Conservation (phyloP, 2,797 vertebrate genomes). For the Sebastes variabilis region DNA sequence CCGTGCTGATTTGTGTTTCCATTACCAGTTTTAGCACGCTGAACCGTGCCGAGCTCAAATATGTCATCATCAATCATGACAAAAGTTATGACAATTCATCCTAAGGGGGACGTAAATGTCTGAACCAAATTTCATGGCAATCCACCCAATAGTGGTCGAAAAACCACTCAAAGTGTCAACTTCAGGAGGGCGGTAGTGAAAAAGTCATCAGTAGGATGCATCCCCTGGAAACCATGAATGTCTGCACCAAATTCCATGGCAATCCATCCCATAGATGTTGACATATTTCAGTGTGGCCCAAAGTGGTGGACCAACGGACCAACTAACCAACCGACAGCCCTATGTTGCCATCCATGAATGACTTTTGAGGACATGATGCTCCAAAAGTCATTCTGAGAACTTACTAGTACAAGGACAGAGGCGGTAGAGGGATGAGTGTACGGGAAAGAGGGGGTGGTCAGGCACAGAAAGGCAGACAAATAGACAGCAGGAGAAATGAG, state of each 20-base stretch:
- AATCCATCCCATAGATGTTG: not conserved
- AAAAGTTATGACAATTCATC: not conserved
- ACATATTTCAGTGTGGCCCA: not conserved
- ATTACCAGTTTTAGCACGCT: too few relatives aligned
- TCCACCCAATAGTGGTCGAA: not conserved
- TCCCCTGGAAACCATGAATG: not conserved
- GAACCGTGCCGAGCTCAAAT: too few relatives aligned
- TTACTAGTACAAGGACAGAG: slow-evolving; percentile 43
- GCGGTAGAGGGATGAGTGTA: slow-evolving; percentile 33
- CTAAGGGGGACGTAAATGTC: not conserved
- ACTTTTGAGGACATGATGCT: slow-evolving; percentile 21
- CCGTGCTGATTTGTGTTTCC: too few relatives aligned
- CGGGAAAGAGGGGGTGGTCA: slow-evolving; percentile 28
- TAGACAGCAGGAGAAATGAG: slow-evolving; percentile 70
- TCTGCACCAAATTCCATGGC: not conserved
- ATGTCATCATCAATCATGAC: not conserved
- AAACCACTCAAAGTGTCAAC: not conserved
- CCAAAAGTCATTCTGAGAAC: slow-evolving; percentile 49
- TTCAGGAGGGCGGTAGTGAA: not conserved
- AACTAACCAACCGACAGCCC: not conserved
- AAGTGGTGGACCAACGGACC: not conserved
- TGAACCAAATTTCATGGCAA: not conserved
- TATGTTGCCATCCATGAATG: not conserved
- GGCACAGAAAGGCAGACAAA: slow-evolving; percentile 67
- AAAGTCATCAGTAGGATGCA: not conserved